These are phyloP conservation scores for Tetramorium alpestre DNA, from an alignment of 1,140 invertebrate species.

Conservation along the genomic window DNA sequence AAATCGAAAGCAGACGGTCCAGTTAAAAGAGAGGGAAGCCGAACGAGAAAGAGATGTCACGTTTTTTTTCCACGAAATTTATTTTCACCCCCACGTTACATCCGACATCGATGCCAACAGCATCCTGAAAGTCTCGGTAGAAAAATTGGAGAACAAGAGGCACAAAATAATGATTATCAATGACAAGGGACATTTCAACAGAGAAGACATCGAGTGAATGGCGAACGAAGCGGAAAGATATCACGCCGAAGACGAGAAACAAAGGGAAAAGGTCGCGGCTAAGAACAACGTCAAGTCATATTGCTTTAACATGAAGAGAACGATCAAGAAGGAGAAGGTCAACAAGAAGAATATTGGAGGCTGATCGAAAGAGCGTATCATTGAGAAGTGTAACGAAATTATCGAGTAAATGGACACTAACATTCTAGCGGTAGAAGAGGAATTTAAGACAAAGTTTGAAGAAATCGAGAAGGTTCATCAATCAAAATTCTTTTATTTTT, in stretches of 20 bases:
- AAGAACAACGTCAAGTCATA: constrained; percentile 89
- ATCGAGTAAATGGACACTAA: constrained; percentile 33
- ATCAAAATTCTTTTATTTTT: background rate
- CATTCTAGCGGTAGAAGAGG: background rate
- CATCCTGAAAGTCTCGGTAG: constrained; percentile 87
- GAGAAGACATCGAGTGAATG: constrained; percentile 93
- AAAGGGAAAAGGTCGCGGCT: constrained; percentile 87
- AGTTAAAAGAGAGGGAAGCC: constrained; percentile 1
- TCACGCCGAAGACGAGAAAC: constrained; percentile 88
- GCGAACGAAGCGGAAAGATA: constrained; percentile 88
- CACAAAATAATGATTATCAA: constrained; percentile 94
- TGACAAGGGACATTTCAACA: constrained; percentile 91
- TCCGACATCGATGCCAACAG: constrained; percentile 90
- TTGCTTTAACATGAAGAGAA: constrained; percentile 84
- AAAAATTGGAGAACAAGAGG: constrained; percentile 85
- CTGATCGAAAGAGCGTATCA: constrained; percentile 32
- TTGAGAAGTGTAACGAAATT: constrained; percentile 54
- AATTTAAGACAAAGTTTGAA: constrained; percentile 18
- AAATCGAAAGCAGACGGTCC: constrained; percentile 49
- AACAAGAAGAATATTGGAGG: constrained; percentile 35
- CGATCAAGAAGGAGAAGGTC: constrained; percentile 25
- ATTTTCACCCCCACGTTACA: constrained; percentile 82
- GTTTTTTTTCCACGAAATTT: constrained; percentile 16
- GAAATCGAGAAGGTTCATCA: constrained; percentile 11
- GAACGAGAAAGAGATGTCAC: background rate